These are phyloP conservation scores for Trichogramma evanescens DNA, from an alignment of 2,888 invertebrate genomes.

Conservation along the genomic window DNA sequence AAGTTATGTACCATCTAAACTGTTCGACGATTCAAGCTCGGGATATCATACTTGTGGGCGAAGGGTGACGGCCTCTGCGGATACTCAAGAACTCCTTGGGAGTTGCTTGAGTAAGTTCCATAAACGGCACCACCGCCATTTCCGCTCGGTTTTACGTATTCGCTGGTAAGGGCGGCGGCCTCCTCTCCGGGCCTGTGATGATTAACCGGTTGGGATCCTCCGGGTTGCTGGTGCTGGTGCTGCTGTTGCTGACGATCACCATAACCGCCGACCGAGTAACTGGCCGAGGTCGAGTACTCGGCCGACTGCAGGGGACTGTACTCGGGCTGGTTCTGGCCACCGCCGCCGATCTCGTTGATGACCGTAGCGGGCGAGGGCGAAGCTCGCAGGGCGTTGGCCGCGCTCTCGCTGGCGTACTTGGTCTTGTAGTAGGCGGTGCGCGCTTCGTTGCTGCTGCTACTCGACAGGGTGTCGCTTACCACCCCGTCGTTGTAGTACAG, in stretches of 20 bases:
- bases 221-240: not conserved
- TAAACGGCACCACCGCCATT: not conserved
- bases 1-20: too few species aligned
- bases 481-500: not conserved
- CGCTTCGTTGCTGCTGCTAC: conserved; percentile 6
- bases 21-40: not conserved
- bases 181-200: not conserved
- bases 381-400: conserved; percentile 11
- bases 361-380: not conserved
- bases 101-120: not conserved
- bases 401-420: conserved; percentile 19
- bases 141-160: conserved; percentile 2
- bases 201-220: not conserved
- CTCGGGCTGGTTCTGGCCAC: not conserved
- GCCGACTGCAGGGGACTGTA: not conserved
- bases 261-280: not conserved
- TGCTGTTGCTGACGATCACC: not conserved
- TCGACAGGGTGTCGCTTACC: too few species aligned
- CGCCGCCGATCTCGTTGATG: not conserved
- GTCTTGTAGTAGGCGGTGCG: conserved; percentile 17
- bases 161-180: not conserved
- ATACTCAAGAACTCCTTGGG: conserved; percentile 1
- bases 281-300: conserved; percentile 6
- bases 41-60: not conserved
- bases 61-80: not conserved